Percentiles rank a stretch among this genome's conserved stretches.
Evolutionary conservation across 1,140 invertebrate genomes (phyloP).

Genomic region (Delia radicum): DNA sequence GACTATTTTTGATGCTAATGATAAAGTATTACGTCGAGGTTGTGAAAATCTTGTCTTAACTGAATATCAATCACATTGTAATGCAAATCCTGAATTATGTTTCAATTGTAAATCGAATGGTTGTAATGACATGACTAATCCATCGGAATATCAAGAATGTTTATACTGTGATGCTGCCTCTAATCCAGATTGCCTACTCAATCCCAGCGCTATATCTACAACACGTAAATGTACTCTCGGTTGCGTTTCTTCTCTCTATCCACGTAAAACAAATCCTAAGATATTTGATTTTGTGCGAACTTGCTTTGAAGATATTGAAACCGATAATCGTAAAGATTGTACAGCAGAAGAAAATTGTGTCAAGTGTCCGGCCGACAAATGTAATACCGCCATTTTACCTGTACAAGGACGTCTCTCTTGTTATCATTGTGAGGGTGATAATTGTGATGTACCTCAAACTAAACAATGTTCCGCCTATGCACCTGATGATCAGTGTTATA

Average conservation of each 20-base stretch:
- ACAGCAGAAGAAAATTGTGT: slow-evolving; percentile 23
- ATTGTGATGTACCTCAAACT: slow-evolving; percentile 15
- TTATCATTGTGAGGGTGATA: slow-evolving; percentile 20
- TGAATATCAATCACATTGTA: slow-evolving; percentile 11
- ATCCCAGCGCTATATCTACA: background rate
- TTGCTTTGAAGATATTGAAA: slow-evolving; percentile 28
- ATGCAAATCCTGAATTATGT: slow-evolving; percentile 20
- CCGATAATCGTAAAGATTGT: slow-evolving; percentile 11
- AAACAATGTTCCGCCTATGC: slow-evolving; percentile 1
- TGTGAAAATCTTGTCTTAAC: background rate
- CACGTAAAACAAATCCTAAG: slow-evolving; percentile 9
- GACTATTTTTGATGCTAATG: slow-evolving; percentile 15
- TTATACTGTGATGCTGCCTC: slow-evolving; percentile 17
- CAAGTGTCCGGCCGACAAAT: slow-evolving; percentile 12
- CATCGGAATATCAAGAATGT: background rate
- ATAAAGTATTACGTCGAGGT: slow-evolving; percentile 19
- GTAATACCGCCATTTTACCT: slow-evolving; percentile 24
- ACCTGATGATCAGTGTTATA: slow-evolving; percentile 26
- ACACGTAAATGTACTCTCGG: slow-evolving; percentile 21
- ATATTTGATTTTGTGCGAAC: slow-evolving; percentile 18
- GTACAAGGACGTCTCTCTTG: slow-evolving; percentile 24
- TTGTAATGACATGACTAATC: slow-evolving; percentile 20
- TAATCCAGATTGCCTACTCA: slow-evolving; percentile 18
- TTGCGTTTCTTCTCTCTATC: slow-evolving; percentile 26
- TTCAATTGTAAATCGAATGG: slow-evolving; percentile 31